Evolutionary conservation across 2,797 vertebrate genomes (phyloP).

Genomic region (Gallirallus australis): DNA sequence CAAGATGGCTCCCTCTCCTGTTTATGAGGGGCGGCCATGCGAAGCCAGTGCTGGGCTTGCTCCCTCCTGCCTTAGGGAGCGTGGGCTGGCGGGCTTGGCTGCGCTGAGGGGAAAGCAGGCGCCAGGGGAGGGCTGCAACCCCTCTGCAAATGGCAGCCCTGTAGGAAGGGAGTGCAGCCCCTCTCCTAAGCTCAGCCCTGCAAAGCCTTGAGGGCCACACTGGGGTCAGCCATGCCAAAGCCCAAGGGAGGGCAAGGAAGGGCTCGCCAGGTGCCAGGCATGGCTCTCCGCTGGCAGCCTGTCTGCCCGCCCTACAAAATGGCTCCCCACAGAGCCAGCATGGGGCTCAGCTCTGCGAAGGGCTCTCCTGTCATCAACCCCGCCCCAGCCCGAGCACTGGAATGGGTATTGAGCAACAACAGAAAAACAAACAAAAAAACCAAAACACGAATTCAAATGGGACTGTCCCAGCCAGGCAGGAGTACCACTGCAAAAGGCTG

Average conservation of each 20-base stretch:
- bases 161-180: rapidly evolving
- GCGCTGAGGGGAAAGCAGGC: rapidly evolving
- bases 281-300: background rate
- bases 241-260: rapidly evolving
- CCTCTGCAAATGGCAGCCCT: background rate
- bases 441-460: background rate
- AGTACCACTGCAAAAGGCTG: background rate
- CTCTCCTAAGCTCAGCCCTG: rapidly evolving
- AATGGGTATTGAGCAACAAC: background rate
- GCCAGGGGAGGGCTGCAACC: background rate
- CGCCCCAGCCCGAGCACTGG: background rate
- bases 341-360: rapidly evolving
- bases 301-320: background rate
- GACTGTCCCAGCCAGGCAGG: background rate
- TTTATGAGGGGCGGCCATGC: conserved; percentile 2
- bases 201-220: rapidly evolving
- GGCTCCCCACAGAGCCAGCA: background rate
- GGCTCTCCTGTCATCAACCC: background rate
- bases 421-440: background rate
- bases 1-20: conserved; percentile 43
- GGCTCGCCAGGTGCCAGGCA: background rate
- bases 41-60: background rate
- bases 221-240: rapidly evolving
- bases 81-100: background rate
- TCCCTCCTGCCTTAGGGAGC: background rate